Conservation (phyloP, 1,140 invertebrate genomes). For the Ladona fulva region DNA sequence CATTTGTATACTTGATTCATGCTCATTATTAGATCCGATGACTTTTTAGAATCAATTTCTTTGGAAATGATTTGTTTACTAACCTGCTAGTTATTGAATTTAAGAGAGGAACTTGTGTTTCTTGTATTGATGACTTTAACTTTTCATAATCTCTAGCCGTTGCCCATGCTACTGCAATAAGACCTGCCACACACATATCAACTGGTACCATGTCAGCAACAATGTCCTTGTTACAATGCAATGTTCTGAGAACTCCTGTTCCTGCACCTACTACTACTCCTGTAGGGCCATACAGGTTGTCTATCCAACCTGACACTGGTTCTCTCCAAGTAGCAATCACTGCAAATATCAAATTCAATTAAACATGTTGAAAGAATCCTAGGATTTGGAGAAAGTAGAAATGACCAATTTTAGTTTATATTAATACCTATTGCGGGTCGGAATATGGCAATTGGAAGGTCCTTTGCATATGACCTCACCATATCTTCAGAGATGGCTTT, state of each 20-base stretch:
- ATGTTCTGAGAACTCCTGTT: slow-evolving; percentile 63
- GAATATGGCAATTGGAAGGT: slow-evolving; percentile 62
- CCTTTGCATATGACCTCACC: slow-evolving; percentile 42
- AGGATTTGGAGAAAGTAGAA: neutral
- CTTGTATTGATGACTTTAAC: neutral
- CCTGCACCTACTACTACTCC: slow-evolving; percentile 61
- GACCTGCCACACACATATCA: slow-evolving; percentile 67
- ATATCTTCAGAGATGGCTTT: slow-evolving; percentile 62
- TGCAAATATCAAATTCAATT: slow-evolving; percentile 24
- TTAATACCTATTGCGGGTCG: slow-evolving; percentile 57
- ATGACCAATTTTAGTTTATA: neutral
- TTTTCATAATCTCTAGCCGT: slow-evolving; percentile 31
- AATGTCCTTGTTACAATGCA: slow-evolving; percentile 51
- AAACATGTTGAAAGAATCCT: neutral
- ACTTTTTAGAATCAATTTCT: no score
- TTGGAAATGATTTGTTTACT: neutral
- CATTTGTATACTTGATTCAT: no score
- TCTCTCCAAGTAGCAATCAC: slow-evolving; percentile 70
- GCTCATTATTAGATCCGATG: no score
- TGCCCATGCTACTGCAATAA: slow-evolving; percentile 68
- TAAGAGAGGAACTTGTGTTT: neutral
- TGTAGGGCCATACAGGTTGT: slow-evolving; percentile 76
- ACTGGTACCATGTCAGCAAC: slow-evolving; percentile 77
- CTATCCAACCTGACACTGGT: slow-evolving; percentile 66
- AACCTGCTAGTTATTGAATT: neutral